Base-by-base conservation (phyloP, 35 echinoderm and acorn worm genomes). In the Patiria miniata region DNA sequence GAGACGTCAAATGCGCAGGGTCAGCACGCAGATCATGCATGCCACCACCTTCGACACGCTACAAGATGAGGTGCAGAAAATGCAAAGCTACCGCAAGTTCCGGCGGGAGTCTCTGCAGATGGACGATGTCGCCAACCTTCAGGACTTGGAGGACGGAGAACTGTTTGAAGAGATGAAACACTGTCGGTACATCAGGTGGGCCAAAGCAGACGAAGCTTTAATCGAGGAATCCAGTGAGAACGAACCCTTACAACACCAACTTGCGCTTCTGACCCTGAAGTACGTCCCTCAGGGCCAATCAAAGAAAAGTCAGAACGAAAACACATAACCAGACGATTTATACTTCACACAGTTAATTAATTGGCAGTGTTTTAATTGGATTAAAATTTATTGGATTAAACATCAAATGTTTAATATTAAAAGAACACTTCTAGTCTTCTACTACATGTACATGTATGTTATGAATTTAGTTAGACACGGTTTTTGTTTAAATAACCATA, bases 91-190 rank as follows among this genome's bases (percentile, higher is more conserved):
- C 22, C 56, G 93, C 0, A 90, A 77, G 36, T 81, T 86, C 36
- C 61, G 82, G 78, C 37, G 37, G 39, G 53, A 80, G n/a, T 68
- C 51, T 42, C 78, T 90, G 15, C 52, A 52, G 21, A 33, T 51
- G 7, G 52, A 73, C 6, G 80, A 90, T 26, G 51, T 80, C 8
- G 69, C 76, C 0, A 85, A 87, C 54, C 73, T 91, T 39, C 51
- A 60, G 21, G 86, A 91, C 79, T 21, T 94, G 7, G 89, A 95
- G 68, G 85, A 95, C 22, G 89, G 39, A 23, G 85, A 95, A 39
- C 52, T 95, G 39, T 95, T 88, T 36, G 89, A 95, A 21, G 85
- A 85, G 38, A 91, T 95, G 93, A 59, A 85, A 61, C 90, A 91
- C 29, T 91, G 89, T 80, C 47, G 93, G 38, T 95, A 95, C 54